These are phyloP conservation scores for Apocheima hispidaria DNA, from an alignment of 2,888 invertebrate species.

Conservation along the genomic window DNA sequence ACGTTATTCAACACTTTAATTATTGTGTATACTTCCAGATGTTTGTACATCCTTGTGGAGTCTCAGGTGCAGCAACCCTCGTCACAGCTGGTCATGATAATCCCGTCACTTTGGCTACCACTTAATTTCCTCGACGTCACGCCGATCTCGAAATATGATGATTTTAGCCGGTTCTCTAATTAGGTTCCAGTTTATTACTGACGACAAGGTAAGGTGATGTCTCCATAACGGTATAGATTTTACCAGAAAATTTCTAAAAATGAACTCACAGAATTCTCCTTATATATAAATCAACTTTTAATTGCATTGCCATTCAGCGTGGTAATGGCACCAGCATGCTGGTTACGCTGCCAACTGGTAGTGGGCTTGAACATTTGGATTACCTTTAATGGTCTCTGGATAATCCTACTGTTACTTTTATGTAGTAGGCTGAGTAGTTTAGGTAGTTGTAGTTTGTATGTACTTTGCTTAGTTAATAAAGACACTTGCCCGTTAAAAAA, in stretches of 20 bases:
- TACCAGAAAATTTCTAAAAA: background rate
- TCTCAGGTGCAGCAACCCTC: conserved; percentile 63
- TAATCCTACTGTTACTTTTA: too few relatives aligned
- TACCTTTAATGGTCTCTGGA: too few relatives aligned
- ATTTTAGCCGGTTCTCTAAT: conserved; percentile 42
- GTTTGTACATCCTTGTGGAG: conserved; percentile 2
- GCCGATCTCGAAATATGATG: conserved; percentile 41
- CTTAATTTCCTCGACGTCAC: conserved; percentile 58
- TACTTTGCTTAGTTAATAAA: too few relatives aligned
- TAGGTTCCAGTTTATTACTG: conserved; percentile 10
- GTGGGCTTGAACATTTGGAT: too few relatives aligned
- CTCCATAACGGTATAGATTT: background rate
- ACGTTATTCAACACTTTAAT: background rate
- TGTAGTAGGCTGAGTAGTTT: too few relatives aligned
- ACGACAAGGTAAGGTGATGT: background rate
- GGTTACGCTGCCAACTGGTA: too few relatives aligned
- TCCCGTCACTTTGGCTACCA: conserved; percentile 55
- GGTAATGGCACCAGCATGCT: too few relatives aligned
- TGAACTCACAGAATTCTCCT: too few relatives aligned
- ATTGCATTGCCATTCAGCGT: too few relatives aligned
- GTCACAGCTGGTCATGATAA: conserved; percentile 55
- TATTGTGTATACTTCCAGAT: conserved; percentile 31
- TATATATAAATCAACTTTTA: too few relatives aligned
- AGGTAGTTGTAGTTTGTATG: too few relatives aligned
- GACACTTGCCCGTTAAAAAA: too few relatives aligned